These are phyloP conservation scores for Anguilla pacifica DNA, from an alignment of 2,797 vertebrate species.

Conservation along the genomic window DNA sequence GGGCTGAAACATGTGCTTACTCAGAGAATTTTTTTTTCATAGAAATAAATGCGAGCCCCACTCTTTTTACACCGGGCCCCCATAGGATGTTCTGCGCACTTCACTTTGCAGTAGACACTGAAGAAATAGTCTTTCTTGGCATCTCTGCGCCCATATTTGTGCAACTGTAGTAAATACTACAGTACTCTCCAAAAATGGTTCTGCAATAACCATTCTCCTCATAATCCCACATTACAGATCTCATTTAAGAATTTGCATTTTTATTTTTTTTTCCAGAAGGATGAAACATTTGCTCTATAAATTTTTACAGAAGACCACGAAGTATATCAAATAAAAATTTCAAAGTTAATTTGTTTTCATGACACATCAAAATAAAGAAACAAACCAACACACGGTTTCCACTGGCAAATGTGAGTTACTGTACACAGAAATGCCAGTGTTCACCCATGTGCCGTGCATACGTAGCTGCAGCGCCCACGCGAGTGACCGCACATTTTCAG, in stretches of 20 bases:
- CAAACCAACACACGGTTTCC: slow-evolving; percentile 8
- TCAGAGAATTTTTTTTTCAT: slow-evolving; percentile 77
- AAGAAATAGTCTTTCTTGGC: slow-evolving; percentile 15
- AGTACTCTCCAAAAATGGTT: background rate
- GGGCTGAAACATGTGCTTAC: slow-evolving; percentile 75
- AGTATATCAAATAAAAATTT: background rate
- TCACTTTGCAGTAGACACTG: background rate
- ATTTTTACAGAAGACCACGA: background rate
- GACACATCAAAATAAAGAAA: background rate
- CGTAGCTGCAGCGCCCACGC: slow-evolving; percentile 10
- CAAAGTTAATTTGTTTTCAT: background rate
- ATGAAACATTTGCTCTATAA: background rate
- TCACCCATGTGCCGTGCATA: background rate
- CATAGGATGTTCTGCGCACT: background rate
- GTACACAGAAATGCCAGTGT: background rate
- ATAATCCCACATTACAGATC: background rate
- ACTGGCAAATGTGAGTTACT: slow-evolving; percentile 6
- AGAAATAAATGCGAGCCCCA: slow-evolving; percentile 63
- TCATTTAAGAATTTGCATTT: background rate
- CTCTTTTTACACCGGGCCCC: slow-evolving; percentile 57
- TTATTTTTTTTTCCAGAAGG: background rate
- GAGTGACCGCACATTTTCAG: slow-evolving; percentile 2
- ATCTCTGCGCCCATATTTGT: background rate
- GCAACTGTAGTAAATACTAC: background rate
- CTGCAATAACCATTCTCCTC: background rate